phyloP scores from a whole-genome alignment of 2,113 vertebrate genomes.

The Rhabdomys dilectus region DNA sequence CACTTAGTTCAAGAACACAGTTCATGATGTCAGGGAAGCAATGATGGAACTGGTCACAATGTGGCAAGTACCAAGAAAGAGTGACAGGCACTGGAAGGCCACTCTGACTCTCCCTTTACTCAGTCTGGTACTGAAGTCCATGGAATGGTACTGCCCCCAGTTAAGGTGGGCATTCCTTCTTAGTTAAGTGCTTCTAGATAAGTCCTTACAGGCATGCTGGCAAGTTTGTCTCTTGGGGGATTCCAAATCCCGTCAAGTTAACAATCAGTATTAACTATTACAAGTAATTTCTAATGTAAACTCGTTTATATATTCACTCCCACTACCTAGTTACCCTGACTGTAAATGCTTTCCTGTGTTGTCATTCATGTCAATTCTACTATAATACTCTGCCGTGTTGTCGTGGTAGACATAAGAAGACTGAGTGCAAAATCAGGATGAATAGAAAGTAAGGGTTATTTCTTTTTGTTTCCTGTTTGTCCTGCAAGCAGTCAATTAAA shows the following conservation, averaged over 20 bases:
- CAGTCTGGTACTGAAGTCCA: not conserved
- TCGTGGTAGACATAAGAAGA: not conserved
- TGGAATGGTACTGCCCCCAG: not conserved
- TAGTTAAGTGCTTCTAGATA: not conserved
- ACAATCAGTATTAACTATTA: not conserved
- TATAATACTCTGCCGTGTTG: not conserved
- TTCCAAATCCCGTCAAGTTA: not conserved
- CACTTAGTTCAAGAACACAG: not conserved
- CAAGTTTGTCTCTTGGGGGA: not conserved
- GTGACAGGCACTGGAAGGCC: no score
- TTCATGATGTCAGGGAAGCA: not conserved
- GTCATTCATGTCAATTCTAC: not conserved
- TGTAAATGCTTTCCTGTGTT: not conserved
- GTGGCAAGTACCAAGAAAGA: no score
- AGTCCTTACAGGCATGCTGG: not conserved
- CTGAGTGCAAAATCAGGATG: not conserved
- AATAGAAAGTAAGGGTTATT: not conserved
- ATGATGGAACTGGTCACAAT: not conserved
- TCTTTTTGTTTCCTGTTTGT: not conserved
- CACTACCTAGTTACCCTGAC: not conserved
- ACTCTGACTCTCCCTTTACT: not conserved
- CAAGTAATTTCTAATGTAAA: not conserved
- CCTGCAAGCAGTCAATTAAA: not conserved
- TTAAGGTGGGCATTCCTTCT: not conserved
- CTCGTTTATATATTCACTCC: not conserved